Conservation (phyloP, 1,140 invertebrate genomes). For the Zelostemma sp. region DNA sequence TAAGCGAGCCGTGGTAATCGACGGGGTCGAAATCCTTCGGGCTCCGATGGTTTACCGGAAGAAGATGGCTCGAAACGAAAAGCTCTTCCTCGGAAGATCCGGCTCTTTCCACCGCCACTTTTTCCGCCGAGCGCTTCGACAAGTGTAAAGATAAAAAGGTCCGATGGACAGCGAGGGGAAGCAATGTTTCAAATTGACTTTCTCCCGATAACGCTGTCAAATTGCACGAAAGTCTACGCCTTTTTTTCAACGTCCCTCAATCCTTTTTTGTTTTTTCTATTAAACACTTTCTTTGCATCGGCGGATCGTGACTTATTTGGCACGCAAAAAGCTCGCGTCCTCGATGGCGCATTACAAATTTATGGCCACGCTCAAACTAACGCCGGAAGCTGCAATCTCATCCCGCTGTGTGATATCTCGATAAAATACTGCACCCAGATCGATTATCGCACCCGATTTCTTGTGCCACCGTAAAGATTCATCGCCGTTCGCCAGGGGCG, state of each 20-base stretch:
- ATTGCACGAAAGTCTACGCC: neutral
- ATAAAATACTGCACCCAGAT: conserved; percentile 56
- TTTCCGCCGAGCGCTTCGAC: conserved; percentile 9
- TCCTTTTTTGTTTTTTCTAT: too few relatives aligned
- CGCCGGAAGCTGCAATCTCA: conserved; percentile 43
- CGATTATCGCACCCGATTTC: conserved; percentile 61
- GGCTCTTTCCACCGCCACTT: conserved; percentile 14
- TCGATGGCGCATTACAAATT: conserved; percentile 52
- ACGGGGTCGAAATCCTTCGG: conserved; percentile 44
- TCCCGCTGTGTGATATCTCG: conserved; percentile 50
- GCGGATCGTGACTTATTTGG: neutral
- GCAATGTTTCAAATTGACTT: conserved; percentile 5
- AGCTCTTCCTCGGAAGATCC: conserved; percentile 2
- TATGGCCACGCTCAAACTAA: conserved; percentile 47
- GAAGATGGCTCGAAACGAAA: conserved; percentile 41
- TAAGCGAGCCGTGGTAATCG: conserved; percentile 49
- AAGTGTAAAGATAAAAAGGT: conserved; percentile 13
- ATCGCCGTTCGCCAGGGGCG: conserved; percentile 39
- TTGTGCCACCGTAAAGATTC: conserved; percentile 50
- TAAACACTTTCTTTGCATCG: too few relatives aligned
- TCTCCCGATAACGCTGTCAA: neutral
- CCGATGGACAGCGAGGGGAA: neutral
- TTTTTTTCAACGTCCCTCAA: too few relatives aligned
- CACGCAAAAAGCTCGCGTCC: conserved; percentile 27
- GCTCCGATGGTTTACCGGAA: conserved; percentile 34